Percentiles rank a stretch among this genome's conserved stretches.
Evolutionary conservation across 2,797 vertebrate genomes (phyloP).

Genomic region (Periophthalmus magnuspinnatus): DNA sequence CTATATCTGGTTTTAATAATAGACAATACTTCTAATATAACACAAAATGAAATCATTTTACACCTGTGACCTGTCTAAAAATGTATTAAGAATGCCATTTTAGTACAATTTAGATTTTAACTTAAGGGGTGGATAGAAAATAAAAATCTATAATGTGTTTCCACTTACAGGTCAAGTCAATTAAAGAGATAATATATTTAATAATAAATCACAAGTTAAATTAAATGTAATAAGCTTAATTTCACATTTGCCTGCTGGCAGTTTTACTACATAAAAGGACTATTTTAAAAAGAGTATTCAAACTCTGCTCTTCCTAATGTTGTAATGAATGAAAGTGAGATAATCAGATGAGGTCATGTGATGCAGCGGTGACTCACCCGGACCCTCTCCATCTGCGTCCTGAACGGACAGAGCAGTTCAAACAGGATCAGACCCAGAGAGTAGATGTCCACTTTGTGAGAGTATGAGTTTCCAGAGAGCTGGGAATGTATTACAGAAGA

Average conservation of each 20-base stretch:
- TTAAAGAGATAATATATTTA: not conserved
- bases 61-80: not conserved
- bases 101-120: not conserved
- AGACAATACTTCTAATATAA: not conserved
- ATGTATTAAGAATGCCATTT: not conserved
- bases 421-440: slow-evolving; percentile 97
- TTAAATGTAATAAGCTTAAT: not conserved
- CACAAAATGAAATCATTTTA: not conserved
- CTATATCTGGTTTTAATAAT: not conserved
- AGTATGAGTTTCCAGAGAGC: slow-evolving; percentile 95
- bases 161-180: not conserved
- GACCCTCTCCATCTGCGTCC: slow-evolving; percentile 98
- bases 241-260: not conserved
- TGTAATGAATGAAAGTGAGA: slow-evolving; percentile 1
- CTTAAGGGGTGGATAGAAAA: not conserved
- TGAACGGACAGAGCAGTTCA: slow-evolving; percentile 93
- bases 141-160: not conserved
- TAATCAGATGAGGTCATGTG: slow-evolving; percentile 9
- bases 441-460: slow-evolving; percentile 98
- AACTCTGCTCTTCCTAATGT: too few species aligned
- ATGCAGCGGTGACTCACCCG: slow-evolving; percentile 75
- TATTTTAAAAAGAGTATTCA: too few species aligned
- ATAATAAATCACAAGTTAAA: not conserved
- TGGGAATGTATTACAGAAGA: slow-evolving; percentile 49
- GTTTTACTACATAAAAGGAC: too few species aligned